Conservation (phyloP, 2,888 invertebrate species). For the Eilema caniola region DNA sequence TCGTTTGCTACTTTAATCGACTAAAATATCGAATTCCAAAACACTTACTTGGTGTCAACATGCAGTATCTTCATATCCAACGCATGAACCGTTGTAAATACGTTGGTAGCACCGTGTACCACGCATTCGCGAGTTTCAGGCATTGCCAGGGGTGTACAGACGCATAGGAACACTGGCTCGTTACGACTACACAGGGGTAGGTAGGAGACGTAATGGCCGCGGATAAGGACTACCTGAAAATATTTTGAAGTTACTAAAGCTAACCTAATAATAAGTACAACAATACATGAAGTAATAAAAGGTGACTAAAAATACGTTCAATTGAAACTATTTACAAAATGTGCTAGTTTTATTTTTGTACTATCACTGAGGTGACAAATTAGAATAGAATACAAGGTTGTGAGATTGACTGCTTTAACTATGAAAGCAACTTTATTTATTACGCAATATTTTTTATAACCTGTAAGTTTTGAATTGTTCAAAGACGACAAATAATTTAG, state of each 20-base stretch:
- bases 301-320: background rate
- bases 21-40: background rate
- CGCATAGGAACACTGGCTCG: constrained; percentile 98
- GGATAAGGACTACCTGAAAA: constrained; percentile 96
- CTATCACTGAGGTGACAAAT: background rate
- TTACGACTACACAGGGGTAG: constrained; percentile 96
- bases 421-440: background rate
- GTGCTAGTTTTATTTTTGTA: background rate
- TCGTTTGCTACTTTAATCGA: background rate
- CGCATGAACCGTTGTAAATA: constrained; percentile 98
- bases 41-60: constrained; percentile 96
- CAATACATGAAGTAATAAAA: background rate
- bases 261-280: background rate
- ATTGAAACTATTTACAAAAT: background rate
- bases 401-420: background rate
- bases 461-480: background rate
- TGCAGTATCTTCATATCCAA: constrained; percentile 99
- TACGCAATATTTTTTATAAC: background rate
- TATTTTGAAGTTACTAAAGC: background rate
- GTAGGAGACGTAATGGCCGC: constrained; percentile 98
- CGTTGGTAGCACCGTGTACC: constrained; percentile 98
- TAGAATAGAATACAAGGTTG: background rate
- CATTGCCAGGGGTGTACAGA: constrained; percentile 98
- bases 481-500: background rate
- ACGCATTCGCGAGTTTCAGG: constrained; percentile 98